Percentiles rank a stretch among this genome's conserved stretches.
Evolutionary conservation across 1,140 invertebrate species (phyloP).

Genomic region (Temnothorax nylanderi): DNA sequence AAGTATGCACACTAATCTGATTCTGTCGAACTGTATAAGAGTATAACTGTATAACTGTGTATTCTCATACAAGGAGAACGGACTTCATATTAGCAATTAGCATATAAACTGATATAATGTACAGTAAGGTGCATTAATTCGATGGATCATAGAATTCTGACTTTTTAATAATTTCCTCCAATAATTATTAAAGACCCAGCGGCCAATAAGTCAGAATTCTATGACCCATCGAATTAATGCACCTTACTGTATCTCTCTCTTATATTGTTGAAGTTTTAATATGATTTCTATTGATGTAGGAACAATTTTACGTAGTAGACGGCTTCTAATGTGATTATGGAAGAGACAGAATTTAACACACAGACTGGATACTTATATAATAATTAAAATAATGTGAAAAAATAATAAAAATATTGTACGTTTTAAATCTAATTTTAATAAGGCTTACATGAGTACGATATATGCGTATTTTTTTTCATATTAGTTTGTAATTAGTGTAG

Average conservation of each 20-base stretch:
- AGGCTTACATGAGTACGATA: background rate
- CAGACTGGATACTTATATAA: background rate
- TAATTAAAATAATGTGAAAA: background rate
- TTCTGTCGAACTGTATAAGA: background rate
- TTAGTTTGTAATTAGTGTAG: background rate
- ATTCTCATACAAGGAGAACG: background rate
- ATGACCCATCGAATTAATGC: no score
- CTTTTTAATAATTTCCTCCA: no score
- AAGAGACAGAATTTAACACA: background rate
- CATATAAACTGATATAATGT: background rate
- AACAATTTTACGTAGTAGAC: background rate
- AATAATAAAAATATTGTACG: background rate
- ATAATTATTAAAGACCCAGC: no score
- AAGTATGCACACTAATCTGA: background rate
- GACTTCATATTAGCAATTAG: background rate
- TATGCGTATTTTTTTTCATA: background rate
- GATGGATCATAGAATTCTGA: no score
- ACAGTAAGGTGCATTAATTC: no score
- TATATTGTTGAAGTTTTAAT: background rate
- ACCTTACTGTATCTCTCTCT: background rate
- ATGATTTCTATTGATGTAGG: background rate
- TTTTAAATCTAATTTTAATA: conserved; percentile 11
- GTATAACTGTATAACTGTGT: no score
- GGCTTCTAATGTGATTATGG: background rate
- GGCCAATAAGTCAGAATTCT: no score